Percentiles rank a stretch among this genome's conserved stretches.
These are phyloP conservation scores for Nemotelus pantherinus DNA, from an alignment of 2,888 invertebrate genomes.

Conservation along the genomic window DNA sequence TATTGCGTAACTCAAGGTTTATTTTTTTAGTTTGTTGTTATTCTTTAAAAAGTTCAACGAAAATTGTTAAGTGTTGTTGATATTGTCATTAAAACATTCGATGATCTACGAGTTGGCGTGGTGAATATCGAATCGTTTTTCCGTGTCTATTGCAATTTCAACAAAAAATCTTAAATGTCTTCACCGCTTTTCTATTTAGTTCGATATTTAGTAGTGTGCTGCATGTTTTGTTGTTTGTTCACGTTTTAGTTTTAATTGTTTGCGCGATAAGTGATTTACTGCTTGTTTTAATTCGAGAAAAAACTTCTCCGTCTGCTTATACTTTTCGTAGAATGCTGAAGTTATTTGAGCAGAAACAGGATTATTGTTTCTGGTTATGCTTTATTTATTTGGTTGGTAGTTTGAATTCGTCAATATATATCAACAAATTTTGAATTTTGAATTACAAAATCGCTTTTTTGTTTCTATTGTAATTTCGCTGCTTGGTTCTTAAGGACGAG, in stretches of 20 bases:
- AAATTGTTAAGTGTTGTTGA: conserved; percentile 33
- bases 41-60: conserved; percentile 7
- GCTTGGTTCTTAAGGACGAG: conserved; percentile 10
- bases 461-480: conserved; percentile 38
- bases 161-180: conserved; percentile 49
- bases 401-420: conserved; percentile 49
- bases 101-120: conserved; percentile 2
- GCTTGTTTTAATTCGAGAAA: conserved; percentile 32
- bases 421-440: conserved; percentile 53
- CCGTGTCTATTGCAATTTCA: conserved; percentile 46
- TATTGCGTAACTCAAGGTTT: conserved; percentile 36
- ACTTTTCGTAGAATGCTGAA: conserved; percentile 3
- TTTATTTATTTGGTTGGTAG: conserved; percentile 19
- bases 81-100: conserved; percentile 45
- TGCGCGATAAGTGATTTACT: not conserved
- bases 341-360: not conserved
- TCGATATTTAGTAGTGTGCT: conserved; percentile 37
- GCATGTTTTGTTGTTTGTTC: conserved; percentile 14
- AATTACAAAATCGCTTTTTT: conserved; percentile 46
- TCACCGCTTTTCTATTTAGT: conserved; percentile 36
- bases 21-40: conserved; percentile 29
- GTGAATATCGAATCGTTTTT: conserved; percentile 29
- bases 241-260: not conserved
- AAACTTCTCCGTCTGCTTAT: conserved; percentile 30
- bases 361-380: conserved; percentile 9